phyloP scores from a whole-genome alignment of 2,888 invertebrate genomes.

The Xestia xanthographa region DNA sequence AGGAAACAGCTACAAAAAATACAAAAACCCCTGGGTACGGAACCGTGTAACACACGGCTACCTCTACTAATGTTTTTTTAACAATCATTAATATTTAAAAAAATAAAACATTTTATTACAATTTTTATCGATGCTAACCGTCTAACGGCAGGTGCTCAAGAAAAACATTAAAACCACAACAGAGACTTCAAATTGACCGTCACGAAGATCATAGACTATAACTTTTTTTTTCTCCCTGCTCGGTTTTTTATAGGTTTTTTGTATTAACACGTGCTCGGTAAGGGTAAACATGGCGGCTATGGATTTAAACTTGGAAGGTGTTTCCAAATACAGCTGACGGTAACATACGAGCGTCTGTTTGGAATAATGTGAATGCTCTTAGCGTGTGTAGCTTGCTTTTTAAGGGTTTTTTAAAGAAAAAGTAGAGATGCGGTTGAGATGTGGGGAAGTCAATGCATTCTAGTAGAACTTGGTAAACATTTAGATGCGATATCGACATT shows the following conservation, averaged over 20 bases:
- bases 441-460: background rate
- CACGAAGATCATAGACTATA: conserved; percentile 73
- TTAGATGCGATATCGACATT: background rate
- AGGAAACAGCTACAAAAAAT: conserved; percentile 45
- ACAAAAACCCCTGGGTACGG: conserved; percentile 34
- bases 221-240: conserved; percentile 67
- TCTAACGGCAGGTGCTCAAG: conserved; percentile 58
- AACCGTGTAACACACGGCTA: conserved; percentile 46
- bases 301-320: conserved; percentile 55
- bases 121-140: conserved; percentile 52
- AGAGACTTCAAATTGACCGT: conserved; percentile 60
- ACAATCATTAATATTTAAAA: conserved; percentile 40
- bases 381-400: conserved; percentile 59
- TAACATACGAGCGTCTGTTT: conserved; percentile 52
- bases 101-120: conserved; percentile 56
- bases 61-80: conserved; percentile 51
- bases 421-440: background rate
- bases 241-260: conserved; percentile 71
- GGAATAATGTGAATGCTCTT: conserved; percentile 59
- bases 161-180: conserved; percentile 53
- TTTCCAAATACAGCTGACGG: conserved; percentile 67
- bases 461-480: background rate
- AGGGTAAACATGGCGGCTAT: conserved; percentile 65
- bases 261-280: conserved; percentile 83
- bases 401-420: conserved; percentile 43